Evolutionary conservation across 2,888 invertebrate species (phyloP).

Genomic region (Drosophila robusta): DNA sequence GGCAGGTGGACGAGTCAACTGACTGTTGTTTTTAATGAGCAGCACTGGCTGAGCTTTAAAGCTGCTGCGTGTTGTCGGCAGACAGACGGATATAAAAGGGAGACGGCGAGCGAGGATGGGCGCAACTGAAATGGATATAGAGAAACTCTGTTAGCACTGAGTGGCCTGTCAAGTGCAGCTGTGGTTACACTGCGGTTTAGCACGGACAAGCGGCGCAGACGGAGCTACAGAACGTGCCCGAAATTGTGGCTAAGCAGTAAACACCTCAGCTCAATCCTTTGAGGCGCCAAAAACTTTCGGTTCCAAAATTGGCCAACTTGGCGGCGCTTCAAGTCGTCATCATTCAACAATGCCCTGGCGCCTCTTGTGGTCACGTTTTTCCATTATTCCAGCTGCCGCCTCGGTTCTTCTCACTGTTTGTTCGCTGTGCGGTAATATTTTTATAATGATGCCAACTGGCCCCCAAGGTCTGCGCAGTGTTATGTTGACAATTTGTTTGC

Average conservation of each 20-base stretch:
- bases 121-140: background rate
- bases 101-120: background rate
- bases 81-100: background rate
- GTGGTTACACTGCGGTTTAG: constrained; percentile 54
- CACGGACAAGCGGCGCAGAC: constrained; percentile 49
- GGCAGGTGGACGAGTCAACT: constrained; percentile 62
- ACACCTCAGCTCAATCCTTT: constrained; percentile 48
- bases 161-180: constrained; percentile 65
- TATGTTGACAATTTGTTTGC: constrained; percentile 67
- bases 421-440: constrained; percentile 62
- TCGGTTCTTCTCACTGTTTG: constrained; percentile 24
- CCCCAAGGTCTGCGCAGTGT: constrained; percentile 39
- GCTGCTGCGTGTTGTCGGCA: constrained; percentile 45
- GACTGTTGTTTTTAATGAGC: constrained; percentile 70
- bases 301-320: constrained; percentile 52
- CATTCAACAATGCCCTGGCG: constrained; percentile 59
- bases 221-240: constrained; percentile 2
- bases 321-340: constrained; percentile 52
- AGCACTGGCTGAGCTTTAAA: constrained; percentile 55
- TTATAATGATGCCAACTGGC: constrained; percentile 68
- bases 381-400: constrained; percentile 60
- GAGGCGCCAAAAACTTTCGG: constrained; percentile 40
- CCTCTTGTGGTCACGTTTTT: constrained; percentile 72
- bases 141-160: constrained; percentile 28
- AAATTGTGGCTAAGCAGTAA: constrained; percentile 25